phyloP scores from a whole-genome alignment of 2,797 vertebrate species.

The Sebastes iracundus region DNA sequence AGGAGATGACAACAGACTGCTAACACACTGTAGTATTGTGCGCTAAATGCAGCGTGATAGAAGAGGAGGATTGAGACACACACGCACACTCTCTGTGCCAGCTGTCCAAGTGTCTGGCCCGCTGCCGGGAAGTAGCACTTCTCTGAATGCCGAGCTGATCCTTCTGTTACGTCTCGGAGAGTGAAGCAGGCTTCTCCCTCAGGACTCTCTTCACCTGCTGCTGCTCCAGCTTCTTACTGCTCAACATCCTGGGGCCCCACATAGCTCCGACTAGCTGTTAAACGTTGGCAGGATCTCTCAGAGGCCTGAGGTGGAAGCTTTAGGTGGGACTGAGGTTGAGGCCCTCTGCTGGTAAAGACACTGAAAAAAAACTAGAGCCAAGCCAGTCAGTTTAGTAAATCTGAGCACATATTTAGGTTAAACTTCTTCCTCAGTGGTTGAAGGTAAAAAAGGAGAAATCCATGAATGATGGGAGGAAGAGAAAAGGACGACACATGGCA shows the following conservation, averaged over 20 bases:
- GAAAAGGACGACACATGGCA: background rate
- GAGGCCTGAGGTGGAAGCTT: slow-evolving; percentile 10
- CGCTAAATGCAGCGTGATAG: slow-evolving; percentile 51
- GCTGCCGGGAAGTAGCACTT: slow-evolving; percentile 73
- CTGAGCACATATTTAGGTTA: background rate
- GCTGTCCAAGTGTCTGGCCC: slow-evolving; percentile 72
- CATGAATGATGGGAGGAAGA: background rate
- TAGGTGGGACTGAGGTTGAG: background rate
- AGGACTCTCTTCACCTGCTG: slow-evolving; percentile 72
- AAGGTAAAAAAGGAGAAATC: background rate
- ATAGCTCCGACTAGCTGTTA: slow-evolving; percentile 48
- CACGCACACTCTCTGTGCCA: slow-evolving; percentile 39
- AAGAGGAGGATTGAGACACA: slow-evolving; percentile 45
- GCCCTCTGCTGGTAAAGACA: slow-evolving; percentile 10
- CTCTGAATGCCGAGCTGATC: slow-evolving; percentile 70
- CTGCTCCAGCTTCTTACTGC: slow-evolving; percentile 40
- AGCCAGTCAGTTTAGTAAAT: background rate
- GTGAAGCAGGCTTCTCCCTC: slow-evolving; percentile 58
- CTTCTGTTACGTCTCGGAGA: slow-evolving; percentile 68
- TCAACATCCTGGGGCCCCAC: slow-evolving; percentile 44
- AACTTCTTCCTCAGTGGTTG: background rate
- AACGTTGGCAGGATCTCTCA: slow-evolving; percentile 55
- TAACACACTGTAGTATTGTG: slow-evolving; percentile 52
- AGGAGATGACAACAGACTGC: slow-evolving; percentile 61
- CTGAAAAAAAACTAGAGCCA: background rate